Evolutionary conservation across 1,140 invertebrate species (phyloP).

Genomic region (Platyscapa corneri): DNA sequence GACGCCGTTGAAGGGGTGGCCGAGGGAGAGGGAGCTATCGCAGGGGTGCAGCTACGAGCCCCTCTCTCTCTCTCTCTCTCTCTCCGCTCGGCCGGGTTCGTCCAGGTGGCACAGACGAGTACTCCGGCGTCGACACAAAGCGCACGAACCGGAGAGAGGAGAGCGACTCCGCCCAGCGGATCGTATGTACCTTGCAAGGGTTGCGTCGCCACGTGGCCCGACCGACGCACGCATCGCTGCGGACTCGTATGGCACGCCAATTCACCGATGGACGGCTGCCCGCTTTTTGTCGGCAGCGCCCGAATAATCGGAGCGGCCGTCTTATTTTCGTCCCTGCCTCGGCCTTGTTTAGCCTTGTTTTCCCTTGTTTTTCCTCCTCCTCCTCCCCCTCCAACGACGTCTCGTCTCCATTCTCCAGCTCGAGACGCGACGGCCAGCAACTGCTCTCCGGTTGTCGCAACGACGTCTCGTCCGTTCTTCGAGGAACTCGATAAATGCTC

Average conservation of each 20-base stretch:
- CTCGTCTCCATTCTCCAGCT: no score
- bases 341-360: no score
- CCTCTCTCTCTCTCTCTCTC: slow-evolving; percentile 21
- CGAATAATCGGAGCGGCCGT: no score
- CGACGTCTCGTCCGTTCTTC: no score
- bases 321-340: not conserved
- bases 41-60: slow-evolving; percentile 27
- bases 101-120: slow-evolving; percentile 21
- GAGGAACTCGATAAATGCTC: no score
- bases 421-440: no score
- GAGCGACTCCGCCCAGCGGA: slow-evolving; percentile 44
- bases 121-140: slow-evolving; percentile 6
- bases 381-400: no score
- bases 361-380: not conserved
- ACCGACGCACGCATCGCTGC: not conserved
- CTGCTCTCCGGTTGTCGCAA: no score
- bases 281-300: not conserved
- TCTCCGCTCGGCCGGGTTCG: not conserved
- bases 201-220: slow-evolving; percentile 44
- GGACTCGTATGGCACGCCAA: not conserved
- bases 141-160: not conserved
- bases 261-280: slow-evolving; percentile 1
- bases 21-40: not conserved
- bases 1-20: slow-evolving; percentile 1
- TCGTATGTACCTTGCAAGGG: slow-evolving; percentile 52